These are phyloP conservation scores for Rhamnusium bicolor DNA, from an alignment of 2,888 invertebrate genomes.

Conservation along the genomic window DNA sequence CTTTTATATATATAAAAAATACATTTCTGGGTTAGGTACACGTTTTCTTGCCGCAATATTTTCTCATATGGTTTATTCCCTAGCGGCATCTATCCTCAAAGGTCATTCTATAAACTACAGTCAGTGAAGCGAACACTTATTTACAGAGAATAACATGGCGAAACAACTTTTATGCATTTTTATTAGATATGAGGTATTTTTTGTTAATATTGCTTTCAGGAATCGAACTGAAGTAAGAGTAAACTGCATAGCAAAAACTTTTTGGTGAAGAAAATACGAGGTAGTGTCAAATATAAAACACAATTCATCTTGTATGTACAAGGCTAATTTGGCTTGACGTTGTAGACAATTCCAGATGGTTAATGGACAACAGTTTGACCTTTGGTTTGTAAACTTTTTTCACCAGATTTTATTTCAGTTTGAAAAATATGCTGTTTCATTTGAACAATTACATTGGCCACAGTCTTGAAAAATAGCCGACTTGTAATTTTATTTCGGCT, in stretches of 20 bases:
- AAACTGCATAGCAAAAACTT: not conserved
- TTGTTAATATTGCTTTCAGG: not conserved
- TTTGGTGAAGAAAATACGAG: no score
- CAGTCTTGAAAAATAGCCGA: no score
- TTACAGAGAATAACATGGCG: not conserved
- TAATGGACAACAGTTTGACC: no score
- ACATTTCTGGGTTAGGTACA: not conserved
- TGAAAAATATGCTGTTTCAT: no score
- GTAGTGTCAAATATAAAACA: no score
- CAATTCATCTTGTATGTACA: no score
- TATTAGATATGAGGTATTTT: not conserved
- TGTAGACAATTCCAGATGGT: no score
- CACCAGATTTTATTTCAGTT: no score
- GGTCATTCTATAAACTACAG: not conserved
- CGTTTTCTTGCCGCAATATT: not conserved
- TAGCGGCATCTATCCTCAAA: not conserved
- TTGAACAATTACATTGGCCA: no score
- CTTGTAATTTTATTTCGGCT: no score
- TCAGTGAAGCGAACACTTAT: not conserved
- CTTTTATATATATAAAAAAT: conserved; percentile 13
- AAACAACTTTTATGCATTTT: not conserved
- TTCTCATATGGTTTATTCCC: not conserved
- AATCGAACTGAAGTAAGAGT: not conserved
- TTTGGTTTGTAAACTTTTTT: no score
- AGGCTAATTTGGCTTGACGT: no score